These are phyloP conservation scores for Chitala chitala DNA, from an alignment of 2,113 vertebrate species.

Conservation along the genomic window DNA sequence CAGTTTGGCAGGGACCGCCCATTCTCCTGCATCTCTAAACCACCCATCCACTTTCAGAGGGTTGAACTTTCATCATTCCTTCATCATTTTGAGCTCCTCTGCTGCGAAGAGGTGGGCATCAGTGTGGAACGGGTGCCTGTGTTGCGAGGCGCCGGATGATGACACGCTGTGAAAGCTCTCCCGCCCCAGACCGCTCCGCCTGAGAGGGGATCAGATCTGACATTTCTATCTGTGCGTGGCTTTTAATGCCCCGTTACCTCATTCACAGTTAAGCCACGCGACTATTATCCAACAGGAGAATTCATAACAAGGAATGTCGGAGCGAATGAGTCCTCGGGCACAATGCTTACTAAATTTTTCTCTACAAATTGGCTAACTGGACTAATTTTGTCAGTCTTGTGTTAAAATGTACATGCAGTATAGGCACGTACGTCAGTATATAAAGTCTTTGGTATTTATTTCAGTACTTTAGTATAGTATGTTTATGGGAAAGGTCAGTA, in stretches of 20 bases:
- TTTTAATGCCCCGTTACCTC: background rate
- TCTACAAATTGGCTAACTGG: background rate
- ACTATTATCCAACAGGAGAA: background rate
- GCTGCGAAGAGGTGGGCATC: constrained; percentile 15
- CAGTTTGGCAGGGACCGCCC: background rate
- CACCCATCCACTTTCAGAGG: background rate
- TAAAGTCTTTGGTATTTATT: too few relatives aligned
- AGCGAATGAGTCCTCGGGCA: background rate
- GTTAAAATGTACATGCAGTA: too few relatives aligned
- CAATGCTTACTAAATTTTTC: background rate
- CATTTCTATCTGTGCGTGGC: background rate
- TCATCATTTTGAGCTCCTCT: background rate
- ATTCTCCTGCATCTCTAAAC: background rate
- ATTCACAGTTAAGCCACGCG: background rate
- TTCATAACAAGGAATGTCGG: background rate
- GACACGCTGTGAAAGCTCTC: background rate
- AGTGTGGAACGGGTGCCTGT: background rate
- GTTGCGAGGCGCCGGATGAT: background rate
- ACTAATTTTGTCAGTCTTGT: background rate
- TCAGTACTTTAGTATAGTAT: too few relatives aligned
- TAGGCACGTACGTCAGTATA: too few relatives aligned
- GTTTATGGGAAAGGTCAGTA: too few relatives aligned
- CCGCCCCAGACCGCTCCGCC: background rate
- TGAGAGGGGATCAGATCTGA: background rate
- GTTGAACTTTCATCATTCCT: background rate